Evolutionary conservation across 2,113 vertebrate genomes (phyloP).

Genomic region (Phalacrocorax aristotelis): DNA sequence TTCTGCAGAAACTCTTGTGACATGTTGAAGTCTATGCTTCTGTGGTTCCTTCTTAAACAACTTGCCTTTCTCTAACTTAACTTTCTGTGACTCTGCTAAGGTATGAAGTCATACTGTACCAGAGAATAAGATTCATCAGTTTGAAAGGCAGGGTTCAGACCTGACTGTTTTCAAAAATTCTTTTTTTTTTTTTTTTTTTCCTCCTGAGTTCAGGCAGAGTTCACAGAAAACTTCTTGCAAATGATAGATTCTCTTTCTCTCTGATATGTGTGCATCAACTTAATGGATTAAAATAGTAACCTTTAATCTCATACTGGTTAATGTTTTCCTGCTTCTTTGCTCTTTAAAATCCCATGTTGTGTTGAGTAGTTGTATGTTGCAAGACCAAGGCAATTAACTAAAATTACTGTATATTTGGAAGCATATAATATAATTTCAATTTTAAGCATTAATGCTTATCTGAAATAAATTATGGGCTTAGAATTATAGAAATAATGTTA

Average conservation of each 20-base stretch:
- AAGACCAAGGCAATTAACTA: background rate
- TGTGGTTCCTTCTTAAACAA: background rate
- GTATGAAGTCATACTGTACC: background rate
- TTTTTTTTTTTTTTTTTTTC: background rate
- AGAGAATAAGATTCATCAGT: background rate
- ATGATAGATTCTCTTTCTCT: background rate
- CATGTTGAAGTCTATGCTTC: background rate
- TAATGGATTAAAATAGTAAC: background rate
- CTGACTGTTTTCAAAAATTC: background rate
- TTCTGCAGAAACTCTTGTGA: background rate
- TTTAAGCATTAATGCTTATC: background rate
- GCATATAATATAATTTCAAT: background rate
- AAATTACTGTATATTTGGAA: background rate
- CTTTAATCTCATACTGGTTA: background rate
- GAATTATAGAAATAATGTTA: background rate
- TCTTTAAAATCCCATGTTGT: background rate
- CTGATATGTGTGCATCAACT: background rate
- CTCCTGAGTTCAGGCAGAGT: background rate
- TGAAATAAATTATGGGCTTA: background rate
- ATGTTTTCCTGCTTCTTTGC: background rate
- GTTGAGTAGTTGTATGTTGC: background rate
- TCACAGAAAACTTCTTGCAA: background rate
- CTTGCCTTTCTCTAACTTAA: background rate
- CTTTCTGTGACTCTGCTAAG: background rate
- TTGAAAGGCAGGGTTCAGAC: background rate